phyloP scores from a whole-genome alignment of 2,113 vertebrate species.

The Pygoscelis antarcticus region DNA sequence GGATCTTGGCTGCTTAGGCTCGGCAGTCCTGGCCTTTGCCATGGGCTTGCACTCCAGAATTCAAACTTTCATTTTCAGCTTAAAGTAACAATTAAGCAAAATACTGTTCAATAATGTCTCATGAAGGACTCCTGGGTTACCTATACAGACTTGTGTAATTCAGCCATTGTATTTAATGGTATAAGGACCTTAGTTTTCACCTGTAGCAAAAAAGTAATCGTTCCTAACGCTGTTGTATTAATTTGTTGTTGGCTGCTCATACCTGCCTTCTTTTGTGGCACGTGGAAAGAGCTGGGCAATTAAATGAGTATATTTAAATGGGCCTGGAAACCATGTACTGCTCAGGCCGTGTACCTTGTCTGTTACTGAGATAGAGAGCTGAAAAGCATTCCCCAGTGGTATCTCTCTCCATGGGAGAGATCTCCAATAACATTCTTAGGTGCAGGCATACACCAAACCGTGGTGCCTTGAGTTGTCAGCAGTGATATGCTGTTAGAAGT shows the following conservation, averaged over 20 bases:
- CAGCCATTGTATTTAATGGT: background rate
- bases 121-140: background rate
- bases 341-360: background rate
- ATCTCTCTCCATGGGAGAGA: background rate
- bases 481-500: background rate
- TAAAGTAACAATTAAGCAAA: background rate
- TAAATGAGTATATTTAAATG: background rate
- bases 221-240: background rate
- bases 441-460: background rate
- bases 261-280: background rate
- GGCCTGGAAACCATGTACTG: background rate
- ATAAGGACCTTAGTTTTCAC: background rate
- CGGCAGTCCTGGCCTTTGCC: background rate
- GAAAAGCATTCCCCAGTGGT: background rate
- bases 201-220: background rate
- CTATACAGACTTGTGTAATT: background rate
- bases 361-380: background rate
- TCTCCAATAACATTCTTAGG: background rate
- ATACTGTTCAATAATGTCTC: background rate
- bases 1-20: background rate
- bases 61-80: background rate
- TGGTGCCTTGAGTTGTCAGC: background rate
- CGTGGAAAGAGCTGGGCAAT: background rate
- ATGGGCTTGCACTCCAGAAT: background rate
- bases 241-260: background rate